Conservation (phyloP, 1,140 invertebrate genomes). For the Scaptomyza hsui region DNA sequence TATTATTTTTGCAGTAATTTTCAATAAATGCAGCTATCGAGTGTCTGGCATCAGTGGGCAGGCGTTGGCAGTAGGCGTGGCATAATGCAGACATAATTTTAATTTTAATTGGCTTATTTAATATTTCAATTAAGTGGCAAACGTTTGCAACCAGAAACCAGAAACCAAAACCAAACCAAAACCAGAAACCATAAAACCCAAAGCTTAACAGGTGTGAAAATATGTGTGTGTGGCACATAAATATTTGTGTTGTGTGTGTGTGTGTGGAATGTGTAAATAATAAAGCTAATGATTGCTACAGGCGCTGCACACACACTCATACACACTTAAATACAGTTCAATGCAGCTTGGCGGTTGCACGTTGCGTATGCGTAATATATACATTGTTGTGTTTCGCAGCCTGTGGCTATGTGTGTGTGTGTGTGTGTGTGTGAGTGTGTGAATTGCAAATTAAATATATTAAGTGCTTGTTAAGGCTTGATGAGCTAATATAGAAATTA, state of each 20-base stretch:
- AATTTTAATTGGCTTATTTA: slow-evolving; percentile 62
- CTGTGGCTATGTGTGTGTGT: slow-evolving; percentile 1
- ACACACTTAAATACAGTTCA: neutral
- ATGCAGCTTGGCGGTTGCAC: slow-evolving; percentile 31
- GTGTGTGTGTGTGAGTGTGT: slow-evolving; percentile 1
- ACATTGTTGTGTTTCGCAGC: neutral
- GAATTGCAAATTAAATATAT: slow-evolving; percentile 14
- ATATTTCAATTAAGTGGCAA: slow-evolving; percentile 52
- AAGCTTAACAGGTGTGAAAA: slow-evolving; percentile 42
- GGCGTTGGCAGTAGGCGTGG: slow-evolving; percentile 2
- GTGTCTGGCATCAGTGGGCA: slow-evolving; percentile 37
- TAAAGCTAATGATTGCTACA: slow-evolving; percentile 37
- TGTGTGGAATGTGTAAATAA: slow-evolving; percentile 7
- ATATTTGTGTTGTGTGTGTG: slow-evolving; percentile 16
- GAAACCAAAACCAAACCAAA: slow-evolving; percentile 18
- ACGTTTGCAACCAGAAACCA: slow-evolving; percentile 12
- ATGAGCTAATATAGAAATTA: neutral
- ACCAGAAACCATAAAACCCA: slow-evolving; percentile 14
- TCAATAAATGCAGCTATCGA: slow-evolving; percentile 38
- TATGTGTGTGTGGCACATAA: slow-evolving; percentile 17
- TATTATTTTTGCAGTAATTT: slow-evolving; percentile 37
- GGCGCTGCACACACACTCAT: slow-evolving; percentile 1
- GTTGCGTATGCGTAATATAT: slow-evolving; percentile 35
- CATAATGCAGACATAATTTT: slow-evolving; percentile 48
- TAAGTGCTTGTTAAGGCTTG: slow-evolving; percentile 4